Evolutionary conservation across 1,140 invertebrate species (phyloP).

Genomic region (Leptinotarsa undecemlineata): DNA sequence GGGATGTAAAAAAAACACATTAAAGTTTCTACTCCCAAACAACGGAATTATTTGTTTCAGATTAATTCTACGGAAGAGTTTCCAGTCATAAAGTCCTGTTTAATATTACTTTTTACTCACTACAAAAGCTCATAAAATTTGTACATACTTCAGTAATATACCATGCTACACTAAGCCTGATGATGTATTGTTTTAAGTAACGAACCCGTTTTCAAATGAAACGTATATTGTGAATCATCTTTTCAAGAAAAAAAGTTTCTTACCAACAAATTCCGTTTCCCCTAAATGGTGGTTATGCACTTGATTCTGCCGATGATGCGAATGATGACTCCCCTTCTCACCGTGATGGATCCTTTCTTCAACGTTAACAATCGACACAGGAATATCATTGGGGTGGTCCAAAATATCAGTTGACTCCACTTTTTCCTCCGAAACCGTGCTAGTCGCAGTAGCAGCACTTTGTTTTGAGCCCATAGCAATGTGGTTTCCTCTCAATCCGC

Average conservation of each 20-base stretch:
- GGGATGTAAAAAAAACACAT: too few species aligned
- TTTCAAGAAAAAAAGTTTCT: neutral
- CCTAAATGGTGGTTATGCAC: slow-evolving; percentile 42
- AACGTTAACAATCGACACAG: neutral
- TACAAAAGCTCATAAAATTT: too few species aligned
- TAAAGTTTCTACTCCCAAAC: too few species aligned
- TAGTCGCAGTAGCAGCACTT: neutral
- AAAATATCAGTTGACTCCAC: neutral
- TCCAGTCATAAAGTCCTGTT: too few species aligned
- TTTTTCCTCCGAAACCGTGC: slow-evolving; percentile 26
- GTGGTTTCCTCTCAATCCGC: slow-evolving; percentile 35
- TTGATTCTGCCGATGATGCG: slow-evolving; percentile 27
- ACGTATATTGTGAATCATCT: too few species aligned
- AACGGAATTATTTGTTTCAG: too few species aligned
- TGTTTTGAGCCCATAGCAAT: slow-evolving; percentile 43
- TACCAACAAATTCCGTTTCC: slow-evolving; percentile 42
- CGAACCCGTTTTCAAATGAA: too few species aligned
- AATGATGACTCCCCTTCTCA: neutral
- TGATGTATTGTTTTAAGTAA: too few species aligned
- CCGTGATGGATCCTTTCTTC: neutral
- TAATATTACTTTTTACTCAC: too few species aligned
- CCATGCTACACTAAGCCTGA: too few species aligned
- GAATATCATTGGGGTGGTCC: neutral
- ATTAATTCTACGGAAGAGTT: too few species aligned
- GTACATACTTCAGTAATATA: too few species aligned